Percentiles rank a stretch among this genome's conserved stretches.
Conservation (phyloP, 2,113 vertebrate genomes). For the Ammospiza nelsoni region DNA sequence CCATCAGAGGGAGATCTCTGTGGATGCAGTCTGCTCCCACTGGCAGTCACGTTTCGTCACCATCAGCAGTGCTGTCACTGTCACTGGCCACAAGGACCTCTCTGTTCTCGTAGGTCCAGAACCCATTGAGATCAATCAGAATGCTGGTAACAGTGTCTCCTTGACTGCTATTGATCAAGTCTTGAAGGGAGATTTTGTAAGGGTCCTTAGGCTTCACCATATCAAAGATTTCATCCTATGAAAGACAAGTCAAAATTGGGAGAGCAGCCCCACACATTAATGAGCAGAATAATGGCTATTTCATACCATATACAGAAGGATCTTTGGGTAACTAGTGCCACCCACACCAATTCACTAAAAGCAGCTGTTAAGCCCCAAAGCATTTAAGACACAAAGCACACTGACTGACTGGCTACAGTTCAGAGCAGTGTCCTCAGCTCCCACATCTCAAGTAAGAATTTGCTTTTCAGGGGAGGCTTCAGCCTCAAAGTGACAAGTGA, state of each 20-base stretch:
- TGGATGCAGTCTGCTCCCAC: background rate
- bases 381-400: background rate
- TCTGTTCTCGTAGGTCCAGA: slow-evolving; percentile 98
- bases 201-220: slow-evolving; percentile 99
- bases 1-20: background rate
- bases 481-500: background rate
- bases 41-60: slow-evolving; percentile 84
- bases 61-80: slow-evolving; percentile 80
- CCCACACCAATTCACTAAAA: background rate
- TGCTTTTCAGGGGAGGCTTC: background rate
- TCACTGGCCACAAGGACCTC: slow-evolving; percentile 94
- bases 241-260: slow-evolving; percentile 33
- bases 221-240: slow-evolving; percentile 97
- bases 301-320: background rate
- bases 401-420: background rate
- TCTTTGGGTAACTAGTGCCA: background rate
- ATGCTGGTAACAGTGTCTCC: slow-evolving; percentile 97
- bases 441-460: background rate
- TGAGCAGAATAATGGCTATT: background rate
- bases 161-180: slow-evolving; percentile 95
- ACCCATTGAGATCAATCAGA: slow-evolving; percentile 97
- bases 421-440: background rate
- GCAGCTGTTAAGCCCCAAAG: background rate
- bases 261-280: background rate
- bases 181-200: slow-evolving; percentile 94